These are phyloP conservation scores for Sternarchorhynchus goeldii DNA, from an alignment of 2,797 vertebrate genomes.

Conservation along the genomic window DNA sequence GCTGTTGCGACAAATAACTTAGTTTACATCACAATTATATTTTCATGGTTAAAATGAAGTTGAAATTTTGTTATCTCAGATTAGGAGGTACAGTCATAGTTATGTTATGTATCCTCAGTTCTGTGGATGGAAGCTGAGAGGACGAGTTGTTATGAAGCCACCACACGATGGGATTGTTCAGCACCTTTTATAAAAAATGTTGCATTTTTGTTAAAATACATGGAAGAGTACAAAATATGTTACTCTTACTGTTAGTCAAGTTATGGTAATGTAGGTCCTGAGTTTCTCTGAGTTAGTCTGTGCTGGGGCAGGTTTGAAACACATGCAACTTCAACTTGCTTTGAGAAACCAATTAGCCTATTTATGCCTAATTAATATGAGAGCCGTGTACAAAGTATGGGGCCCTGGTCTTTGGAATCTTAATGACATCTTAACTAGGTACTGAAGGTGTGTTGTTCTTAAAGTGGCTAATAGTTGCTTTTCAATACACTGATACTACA, in stretches of 20 bases:
- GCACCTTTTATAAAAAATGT: constrained; percentile 30
- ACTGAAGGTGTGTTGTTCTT: constrained; percentile 46
- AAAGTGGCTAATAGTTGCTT: constrained; percentile 40
- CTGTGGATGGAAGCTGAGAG: no score
- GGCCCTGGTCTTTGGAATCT: constrained; percentile 49
- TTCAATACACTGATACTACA: constrained; percentile 31
- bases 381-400: constrained; percentile 39
- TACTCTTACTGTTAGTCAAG: not conserved
- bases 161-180: constrained; percentile 13
- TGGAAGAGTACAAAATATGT: constrained; percentile 13
- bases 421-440: constrained; percentile 31
- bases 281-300: not conserved
- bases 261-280: constrained; percentile 15
- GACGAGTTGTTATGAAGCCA: not conserved
- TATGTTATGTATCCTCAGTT: no score
- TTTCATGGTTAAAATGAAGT: no score
- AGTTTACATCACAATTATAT: no score
- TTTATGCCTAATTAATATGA: not conserved
- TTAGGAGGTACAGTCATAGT: no score
- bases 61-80: no score
- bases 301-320: constrained; percentile 1
- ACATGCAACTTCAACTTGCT: constrained; percentile 19
- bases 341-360: constrained; percentile 24
- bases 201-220: constrained; percentile 3
- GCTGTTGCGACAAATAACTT: no score